Base-by-base conservation (phyloP, 2,113 vertebrate species). In the Catharus minimus region DNA sequence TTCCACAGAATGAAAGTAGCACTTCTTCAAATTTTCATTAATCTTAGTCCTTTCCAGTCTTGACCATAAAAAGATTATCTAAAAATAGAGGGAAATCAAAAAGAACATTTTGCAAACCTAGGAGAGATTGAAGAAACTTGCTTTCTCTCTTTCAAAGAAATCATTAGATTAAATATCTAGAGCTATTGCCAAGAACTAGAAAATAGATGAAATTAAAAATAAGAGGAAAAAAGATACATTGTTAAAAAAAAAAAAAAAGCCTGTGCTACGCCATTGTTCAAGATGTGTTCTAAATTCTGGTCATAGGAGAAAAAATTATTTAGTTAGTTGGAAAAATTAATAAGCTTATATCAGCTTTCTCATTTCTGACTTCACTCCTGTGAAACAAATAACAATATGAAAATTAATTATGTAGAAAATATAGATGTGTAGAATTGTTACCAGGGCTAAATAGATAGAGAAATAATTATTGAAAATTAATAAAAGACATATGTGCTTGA, bases 191-290 rank as follows among this genome's bases (percentile, higher is more conserved):
- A 84, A 36, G 5, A 41, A 57, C 8, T 65, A 53, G 12, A 38
- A 86, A 69, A 69, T 14, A 2, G 3, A 50, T 27, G 1, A 27
- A 10, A 44, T 24, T 24, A 33, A 39, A 52, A 66, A 44, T 6
- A 43, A 23, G 3, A 4, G 3, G 1, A 39, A 33, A 55, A 5
- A 20, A 4, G 8, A 39, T 0, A 19, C 3, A 11, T 33, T 56
- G 13, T 9, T 47, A 56, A 77, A 36, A 14, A 43, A 78, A n/a
- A n/a, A 44, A 79, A 41, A 36, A 57, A 66, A 46, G 1, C 4
- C 21, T 5, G 0, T 13, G 10, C 14, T 61, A 28, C 69, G 11
- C 4, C 14, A 36, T 13, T 56, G 7, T 13, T 22, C 8, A 38
- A 60, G 24, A 52, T 55, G 5, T 41, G 36, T 38, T 90, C 12